phyloP scores from a whole-genome alignment of 2,888 invertebrate species.

The Drosophila setosimentum region DNA sequence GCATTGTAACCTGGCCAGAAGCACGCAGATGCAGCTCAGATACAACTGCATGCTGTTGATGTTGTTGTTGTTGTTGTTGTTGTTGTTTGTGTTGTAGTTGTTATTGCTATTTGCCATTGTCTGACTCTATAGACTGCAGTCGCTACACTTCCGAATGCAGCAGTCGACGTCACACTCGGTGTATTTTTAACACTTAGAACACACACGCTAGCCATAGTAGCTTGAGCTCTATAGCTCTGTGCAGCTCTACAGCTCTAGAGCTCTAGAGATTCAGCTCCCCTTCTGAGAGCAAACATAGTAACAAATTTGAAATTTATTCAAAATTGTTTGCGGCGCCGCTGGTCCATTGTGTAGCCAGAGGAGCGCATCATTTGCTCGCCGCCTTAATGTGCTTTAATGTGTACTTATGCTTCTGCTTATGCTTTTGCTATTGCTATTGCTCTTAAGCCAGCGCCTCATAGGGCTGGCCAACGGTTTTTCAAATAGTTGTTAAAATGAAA shows the following conservation, averaged over 20 bases:
- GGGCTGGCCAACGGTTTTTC: constrained; percentile 70
- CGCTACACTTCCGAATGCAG: constrained; percentile 74
- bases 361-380: constrained; percentile 76
- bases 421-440: constrained; percentile 19
- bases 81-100: constrained; percentile 23
- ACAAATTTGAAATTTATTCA: constrained; percentile 80
- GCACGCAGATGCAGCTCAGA: constrained; percentile 72
- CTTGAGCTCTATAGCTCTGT: constrained; percentile 13
- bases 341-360: constrained; percentile 75
- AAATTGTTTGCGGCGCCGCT: constrained; percentile 41
- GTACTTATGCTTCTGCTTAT: constrained; percentile 68
- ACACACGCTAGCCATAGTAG: constrained; percentile 52
- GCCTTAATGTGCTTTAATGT: constrained; percentile 80
- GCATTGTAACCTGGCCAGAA: constrained; percentile 68
- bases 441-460: constrained; percentile 26
- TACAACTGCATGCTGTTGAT: constrained; percentile 16
- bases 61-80: constrained; percentile 20
- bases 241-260: neutral
- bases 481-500: constrained; percentile 71
- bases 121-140: constrained; percentile 40
- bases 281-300: constrained; percentile 48
- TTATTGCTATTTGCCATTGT: constrained; percentile 53
- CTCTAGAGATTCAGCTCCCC: constrained; percentile 1
- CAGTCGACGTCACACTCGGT: constrained; percentile 76
- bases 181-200: constrained; percentile 78